Evolutionary conservation across 1,140 invertebrate genomes (phyloP).

Genomic region (Epicauta chinensis): DNA sequence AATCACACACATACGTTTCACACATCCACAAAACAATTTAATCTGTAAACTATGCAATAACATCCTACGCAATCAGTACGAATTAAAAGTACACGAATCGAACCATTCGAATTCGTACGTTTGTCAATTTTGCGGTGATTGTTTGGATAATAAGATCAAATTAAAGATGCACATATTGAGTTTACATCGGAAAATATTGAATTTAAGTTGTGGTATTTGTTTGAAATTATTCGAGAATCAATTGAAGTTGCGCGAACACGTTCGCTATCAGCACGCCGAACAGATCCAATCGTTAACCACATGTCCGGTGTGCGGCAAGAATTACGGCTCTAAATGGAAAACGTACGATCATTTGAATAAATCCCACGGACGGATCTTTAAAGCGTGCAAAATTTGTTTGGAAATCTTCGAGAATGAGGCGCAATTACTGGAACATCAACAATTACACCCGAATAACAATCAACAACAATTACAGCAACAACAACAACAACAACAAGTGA

Average conservation of each 20-base stretch:
- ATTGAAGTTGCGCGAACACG: slow-evolving; percentile 52
- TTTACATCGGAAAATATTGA: slow-evolving; percentile 50
- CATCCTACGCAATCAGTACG: slow-evolving; percentile 50
- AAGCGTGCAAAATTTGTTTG: slow-evolving; percentile 53
- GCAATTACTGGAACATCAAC: slow-evolving; percentile 47
- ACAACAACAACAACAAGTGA: slow-evolving; percentile 15
- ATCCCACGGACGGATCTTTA: slow-evolving; percentile 53
- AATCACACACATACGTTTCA: slow-evolving; percentile 52
- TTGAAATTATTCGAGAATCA: slow-evolving; percentile 51
- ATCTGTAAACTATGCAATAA: slow-evolving; percentile 50
- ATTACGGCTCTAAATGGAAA: slow-evolving; percentile 55
- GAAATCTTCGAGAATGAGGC: slow-evolving; percentile 50
- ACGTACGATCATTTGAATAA: slow-evolving; percentile 57
- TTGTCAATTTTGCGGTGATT: slow-evolving; percentile 57
- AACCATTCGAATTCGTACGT: slow-evolving; percentile 51
- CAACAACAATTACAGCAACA: slow-evolving; percentile 1
- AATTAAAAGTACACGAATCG: slow-evolving; percentile 48
- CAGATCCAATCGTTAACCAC: slow-evolving; percentile 49
- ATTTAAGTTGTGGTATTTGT: slow-evolving; percentile 54
- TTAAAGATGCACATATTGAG: slow-evolving; percentile 55
- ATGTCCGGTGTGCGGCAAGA: slow-evolving; percentile 55
- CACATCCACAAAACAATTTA: slow-evolving; percentile 51
- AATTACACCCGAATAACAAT: slow-evolving; percentile 37
- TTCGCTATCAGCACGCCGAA: slow-evolving; percentile 47
- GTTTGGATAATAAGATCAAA: slow-evolving; percentile 52